Percentiles rank a stretch among this genome's conserved stretches.
Conservation (phyloP, 2,888 invertebrate genomes). For the Lamellibrachia columna region DNA sequence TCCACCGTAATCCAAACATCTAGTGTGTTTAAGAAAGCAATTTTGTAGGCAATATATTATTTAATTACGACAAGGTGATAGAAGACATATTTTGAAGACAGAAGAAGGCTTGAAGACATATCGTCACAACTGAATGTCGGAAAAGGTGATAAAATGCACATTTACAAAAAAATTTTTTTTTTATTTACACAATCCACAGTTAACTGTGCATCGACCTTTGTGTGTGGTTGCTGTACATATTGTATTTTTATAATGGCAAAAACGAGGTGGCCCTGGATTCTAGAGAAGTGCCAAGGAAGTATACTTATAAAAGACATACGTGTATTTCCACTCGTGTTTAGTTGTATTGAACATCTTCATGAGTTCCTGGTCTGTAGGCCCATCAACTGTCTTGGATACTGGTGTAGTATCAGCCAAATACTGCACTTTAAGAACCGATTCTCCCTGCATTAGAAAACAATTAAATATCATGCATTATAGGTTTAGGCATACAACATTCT, state of each 20-base stretch:
- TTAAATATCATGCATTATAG: neutral
- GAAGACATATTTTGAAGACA: no score
- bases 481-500: neutral
- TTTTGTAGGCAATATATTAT: no score
- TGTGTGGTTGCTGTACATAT: no score
- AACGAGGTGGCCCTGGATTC: neutral
- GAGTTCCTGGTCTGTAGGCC: slow-evolving; percentile 35
- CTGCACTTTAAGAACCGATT: neutral
- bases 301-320: slow-evolving; percentile 17
- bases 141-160: no score
- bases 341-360: slow-evolving; percentile 37
- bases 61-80: no score
- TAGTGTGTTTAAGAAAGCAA: no score
- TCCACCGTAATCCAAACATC: no score
- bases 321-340: slow-evolving; percentile 30
- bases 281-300: neutral
- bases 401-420: neutral
- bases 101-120: no score
- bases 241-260: neutral
- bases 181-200: no score
- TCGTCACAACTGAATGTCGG: no score
- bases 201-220: no score
- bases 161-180: no score
- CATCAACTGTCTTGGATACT: slow-evolving; percentile 48
- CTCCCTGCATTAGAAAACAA: neutral